Evolutionary conservation across 1,140 invertebrate species (phyloP).

Genomic region (Listronotus bonariensis): DNA sequence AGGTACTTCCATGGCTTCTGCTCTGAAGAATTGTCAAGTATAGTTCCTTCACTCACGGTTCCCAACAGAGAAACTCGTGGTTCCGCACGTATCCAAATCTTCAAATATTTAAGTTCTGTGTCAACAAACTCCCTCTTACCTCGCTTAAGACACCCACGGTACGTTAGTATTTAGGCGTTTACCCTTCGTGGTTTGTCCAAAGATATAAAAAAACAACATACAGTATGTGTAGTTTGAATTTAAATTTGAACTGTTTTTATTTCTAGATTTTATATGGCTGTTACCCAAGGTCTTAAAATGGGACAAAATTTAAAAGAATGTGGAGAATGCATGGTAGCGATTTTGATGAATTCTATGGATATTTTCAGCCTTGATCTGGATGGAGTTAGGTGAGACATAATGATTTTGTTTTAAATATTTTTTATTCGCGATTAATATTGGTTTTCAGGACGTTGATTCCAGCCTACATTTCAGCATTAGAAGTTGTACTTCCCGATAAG

Average conservation of each 20-base stretch:
- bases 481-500: slow-evolving; percentile 72
- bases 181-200: too few species aligned
- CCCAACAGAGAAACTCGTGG: too few species aligned
- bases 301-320: slow-evolving; percentile 63
- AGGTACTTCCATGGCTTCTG: too few species aligned
- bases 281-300: slow-evolving; percentile 79
- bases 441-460: slow-evolving; percentile 69
- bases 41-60: too few species aligned
- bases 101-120: too few species aligned
- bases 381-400: slow-evolving; percentile 67
- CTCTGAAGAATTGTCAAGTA: too few species aligned
- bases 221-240: too few species aligned
- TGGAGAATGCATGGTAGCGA: slow-evolving; percentile 75
- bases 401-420: not conserved
- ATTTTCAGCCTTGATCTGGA: slow-evolving; percentile 89
- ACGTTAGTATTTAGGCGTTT: too few species aligned
- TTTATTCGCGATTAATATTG: not conserved
- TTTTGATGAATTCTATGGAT: slow-evolving; percentile 79
- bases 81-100: too few species aligned
- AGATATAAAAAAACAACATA: too few species aligned
- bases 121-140: too few species aligned
- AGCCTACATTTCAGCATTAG: slow-evolving; percentile 84
- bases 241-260: not conserved
- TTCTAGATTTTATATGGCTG: slow-evolving; percentile 81
- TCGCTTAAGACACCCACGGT: too few species aligned